Base-by-base conservation (phyloP, 2,797 vertebrate genomes). In the Rousettus madagascariensis region DNA sequence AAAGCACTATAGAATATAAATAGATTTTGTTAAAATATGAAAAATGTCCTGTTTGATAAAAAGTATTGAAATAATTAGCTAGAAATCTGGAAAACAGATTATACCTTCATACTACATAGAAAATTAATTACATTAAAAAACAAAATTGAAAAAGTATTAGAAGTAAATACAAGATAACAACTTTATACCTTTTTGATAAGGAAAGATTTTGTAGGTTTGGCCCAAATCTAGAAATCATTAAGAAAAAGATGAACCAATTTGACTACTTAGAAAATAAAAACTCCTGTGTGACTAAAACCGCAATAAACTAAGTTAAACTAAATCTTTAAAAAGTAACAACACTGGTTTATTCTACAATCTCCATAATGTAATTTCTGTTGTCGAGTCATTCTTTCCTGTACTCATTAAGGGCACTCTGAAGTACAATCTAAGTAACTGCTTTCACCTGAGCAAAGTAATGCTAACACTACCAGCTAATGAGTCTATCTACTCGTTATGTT, bases 261-360 rank as follows among this genome's bases (percentile, higher is more conserved):
- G 4, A 82, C 46, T 83, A 59, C 20, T 68, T 6, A 84, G 4
- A 88, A 88, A 80, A 6, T 72, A 17, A 53, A 91, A 88, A 84
- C 2, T 61, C 92, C 28, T 83, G 6, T 9, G n/a, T 90, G 41
- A 82, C 61, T 86, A 86, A 92, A 61, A 82, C 10, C 68, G 88
- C 53, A 92, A 78, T 57, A 90, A 94, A 83, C 61, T 75, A 90
- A 36, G 83, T 80, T 90, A 86, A 96, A 82, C 36, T 71, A 41
- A 83, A 69, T 53, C 74, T 78, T 83, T 72, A 78, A 82, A 59
- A 92, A 41, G 75, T 72, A 90, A 57, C 22, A 82, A 82, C 43
- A 33, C 9, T 46, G 30, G 36, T 57, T 30, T 79, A n/a, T 5
- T 30, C 19, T 77, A 49, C 4, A 86, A 68, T 6, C 24, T 19